These are phyloP conservation scores for Phoenicopterus ruber DNA, from an alignment of 2,113 vertebrate genomes.

Conservation along the genomic window DNA sequence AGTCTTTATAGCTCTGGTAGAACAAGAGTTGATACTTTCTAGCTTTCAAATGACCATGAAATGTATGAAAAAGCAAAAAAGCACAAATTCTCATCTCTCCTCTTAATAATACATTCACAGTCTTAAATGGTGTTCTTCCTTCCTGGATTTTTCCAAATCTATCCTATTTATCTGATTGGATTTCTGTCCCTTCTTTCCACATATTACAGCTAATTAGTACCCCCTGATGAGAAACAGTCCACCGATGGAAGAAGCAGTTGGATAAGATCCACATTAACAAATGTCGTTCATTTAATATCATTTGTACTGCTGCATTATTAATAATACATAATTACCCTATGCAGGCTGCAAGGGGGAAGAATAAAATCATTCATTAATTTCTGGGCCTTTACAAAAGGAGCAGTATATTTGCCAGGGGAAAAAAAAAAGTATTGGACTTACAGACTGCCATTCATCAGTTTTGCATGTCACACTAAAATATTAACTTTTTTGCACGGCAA, in stretches of 20 bases:
- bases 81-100: constrained; percentile 34
- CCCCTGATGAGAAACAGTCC: constrained; percentile 81
- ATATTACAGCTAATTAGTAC: constrained; percentile 83
- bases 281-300: constrained; percentile 87
- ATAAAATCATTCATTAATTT: constrained; percentile 78
- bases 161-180: constrained; percentile 79
- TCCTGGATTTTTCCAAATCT: constrained; percentile 75
- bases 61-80: constrained; percentile 31
- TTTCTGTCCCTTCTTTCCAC: constrained; percentile 80
- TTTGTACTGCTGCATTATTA: constrained; percentile 84
- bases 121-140: constrained; percentile 58
- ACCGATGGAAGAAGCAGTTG: constrained; percentile 81
- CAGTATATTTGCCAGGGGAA: constrained; percentile 47
- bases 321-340: constrained; percentile 82
- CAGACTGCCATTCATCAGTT: constrained; percentile 50
- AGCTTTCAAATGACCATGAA: constrained; percentile 29
- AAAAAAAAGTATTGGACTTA: constrained; percentile 34
- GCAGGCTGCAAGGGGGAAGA: constrained; percentile 70
- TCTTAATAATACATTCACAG: constrained; percentile 41
- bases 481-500: constrained; percentile 28
- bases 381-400: constrained; percentile 72
- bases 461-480: constrained; percentile 50
- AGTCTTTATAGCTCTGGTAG: background rate
- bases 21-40: background rate
- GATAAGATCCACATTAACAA: constrained; percentile 86